These are phyloP conservation scores for Turritopsis rubra DNA, from an alignment of 30 jellyfish, hydroid and myxozoan genomes.

Conservation along the genomic window DNA sequence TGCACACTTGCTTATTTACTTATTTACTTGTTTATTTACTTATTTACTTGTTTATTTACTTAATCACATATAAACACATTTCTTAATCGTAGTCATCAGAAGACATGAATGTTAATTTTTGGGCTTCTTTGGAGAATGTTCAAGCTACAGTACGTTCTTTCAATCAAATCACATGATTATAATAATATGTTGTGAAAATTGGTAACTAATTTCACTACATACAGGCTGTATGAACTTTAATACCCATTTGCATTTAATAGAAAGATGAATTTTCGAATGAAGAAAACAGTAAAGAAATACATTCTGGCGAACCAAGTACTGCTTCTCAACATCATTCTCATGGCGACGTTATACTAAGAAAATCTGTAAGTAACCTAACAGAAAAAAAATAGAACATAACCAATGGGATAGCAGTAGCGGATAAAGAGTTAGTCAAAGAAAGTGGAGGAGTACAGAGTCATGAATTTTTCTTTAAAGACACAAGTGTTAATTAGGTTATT, in stretches of 20 bases:
- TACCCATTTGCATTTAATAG: not conserved
- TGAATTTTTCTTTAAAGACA: no score
- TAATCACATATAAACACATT: no score
- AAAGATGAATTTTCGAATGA: not conserved
- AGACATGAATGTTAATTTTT: not conserved
- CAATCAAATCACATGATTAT: not conserved
- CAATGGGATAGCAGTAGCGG: no score
- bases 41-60: no score
- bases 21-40: no score
- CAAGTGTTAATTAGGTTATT: no score
- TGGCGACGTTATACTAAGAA: not conserved
- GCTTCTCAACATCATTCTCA: not conserved
- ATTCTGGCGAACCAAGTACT: not conserved
- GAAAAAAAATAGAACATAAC: no score
- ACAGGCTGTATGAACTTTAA: not conserved
- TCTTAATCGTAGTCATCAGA: not conserved
- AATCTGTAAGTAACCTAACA: not conserved
- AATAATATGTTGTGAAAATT: not conserved
- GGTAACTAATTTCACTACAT: no score
- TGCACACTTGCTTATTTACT: no score
- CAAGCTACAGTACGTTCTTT: not conserved
- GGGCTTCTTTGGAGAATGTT: not conserved
- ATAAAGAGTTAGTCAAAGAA: no score
- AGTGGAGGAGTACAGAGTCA: no score
- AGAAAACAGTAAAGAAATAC: not conserved